Percentiles rank a stretch among this genome's conserved stretches.
phyloP scores from a whole-genome alignment of 2,888 invertebrate genomes.

The Sarcophaga carnaria region DNA sequence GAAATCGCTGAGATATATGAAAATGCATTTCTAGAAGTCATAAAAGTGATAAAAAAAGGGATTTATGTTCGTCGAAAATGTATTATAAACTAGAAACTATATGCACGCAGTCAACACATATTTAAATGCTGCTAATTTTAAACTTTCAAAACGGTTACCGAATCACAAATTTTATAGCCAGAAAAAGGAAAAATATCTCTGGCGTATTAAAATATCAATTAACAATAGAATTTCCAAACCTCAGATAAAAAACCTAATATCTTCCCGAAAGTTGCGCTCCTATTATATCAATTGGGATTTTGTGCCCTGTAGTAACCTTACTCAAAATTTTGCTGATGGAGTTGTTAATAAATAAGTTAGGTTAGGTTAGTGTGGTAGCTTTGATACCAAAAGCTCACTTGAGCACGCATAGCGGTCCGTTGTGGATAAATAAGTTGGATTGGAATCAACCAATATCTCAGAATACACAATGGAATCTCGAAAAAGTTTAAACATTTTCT shows the following conservation, averaged over 20 bases:
- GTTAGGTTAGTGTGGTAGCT: no score
- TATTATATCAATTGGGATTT: constrained; percentile 55
- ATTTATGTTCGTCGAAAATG: constrained; percentile 70
- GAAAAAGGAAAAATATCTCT: background rate
- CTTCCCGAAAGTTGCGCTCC: constrained; percentile 37
- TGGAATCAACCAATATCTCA: constrained; percentile 54
- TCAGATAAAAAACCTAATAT: constrained; percentile 4
- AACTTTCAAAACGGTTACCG: constrained; percentile 41
- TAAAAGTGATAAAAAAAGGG: constrained; percentile 51
- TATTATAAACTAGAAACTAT: constrained; percentile 47
- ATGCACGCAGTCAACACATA: background rate
- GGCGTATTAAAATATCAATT: constrained; percentile 2
- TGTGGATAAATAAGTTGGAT: background rate
- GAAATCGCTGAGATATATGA: constrained; percentile 5
- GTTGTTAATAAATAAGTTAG: constrained; percentile 35
- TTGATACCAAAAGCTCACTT: no score
- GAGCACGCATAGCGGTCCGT: no score
- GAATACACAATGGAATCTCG: background rate
- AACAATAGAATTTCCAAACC: background rate
- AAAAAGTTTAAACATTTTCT: no score
- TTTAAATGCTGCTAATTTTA: background rate
- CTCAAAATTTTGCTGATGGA: constrained; percentile 47
- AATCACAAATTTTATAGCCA: background rate
- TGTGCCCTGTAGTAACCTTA: constrained; percentile 30
- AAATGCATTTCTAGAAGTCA: constrained; percentile 47